A percentile compares a stretch with the other conserved stretches of the same genome.
Conservation (phyloP, 2,113 vertebrate species). For the Chloebia gouldiae region DNA sequence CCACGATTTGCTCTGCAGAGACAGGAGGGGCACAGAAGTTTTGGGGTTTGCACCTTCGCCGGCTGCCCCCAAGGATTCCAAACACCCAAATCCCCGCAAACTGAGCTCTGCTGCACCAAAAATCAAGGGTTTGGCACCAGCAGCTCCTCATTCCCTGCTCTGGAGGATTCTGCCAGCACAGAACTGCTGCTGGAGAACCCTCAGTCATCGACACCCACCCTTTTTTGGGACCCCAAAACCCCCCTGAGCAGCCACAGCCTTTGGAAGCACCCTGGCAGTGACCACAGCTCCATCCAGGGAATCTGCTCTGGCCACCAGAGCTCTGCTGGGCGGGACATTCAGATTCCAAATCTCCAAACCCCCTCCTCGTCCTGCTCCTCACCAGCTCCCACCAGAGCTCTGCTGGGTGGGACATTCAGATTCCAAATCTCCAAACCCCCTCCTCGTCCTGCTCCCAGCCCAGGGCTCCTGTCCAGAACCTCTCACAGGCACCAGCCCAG, state of each 20-base stretch:
- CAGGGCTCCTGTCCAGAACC: neutral
- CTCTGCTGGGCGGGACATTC: neutral
- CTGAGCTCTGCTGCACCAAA: accelerated
- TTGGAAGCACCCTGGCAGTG: neutral
- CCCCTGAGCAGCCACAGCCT: neutral
- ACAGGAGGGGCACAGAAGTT: neutral
- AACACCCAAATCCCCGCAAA: neutral
- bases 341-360: neutral
- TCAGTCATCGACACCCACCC: neutral
- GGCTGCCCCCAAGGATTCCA: accelerated
- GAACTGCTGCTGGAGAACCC: neutral
- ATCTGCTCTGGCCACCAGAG: accelerated
- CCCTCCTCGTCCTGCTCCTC: neutral
- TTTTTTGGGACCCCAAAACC: neutral
- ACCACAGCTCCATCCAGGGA: accelerated
- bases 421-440: neutral
- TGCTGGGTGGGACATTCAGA: neutral
- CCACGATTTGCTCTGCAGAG: slow-evolving; percentile 87
- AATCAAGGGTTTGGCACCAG: neutral
- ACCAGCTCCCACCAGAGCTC: neutral
- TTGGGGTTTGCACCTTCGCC: accelerated
- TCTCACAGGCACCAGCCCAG: accelerated
- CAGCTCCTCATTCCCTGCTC: neutral
- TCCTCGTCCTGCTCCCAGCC: neutral
- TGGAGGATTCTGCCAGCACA: neutral